Evolutionary conservation across 2,888 invertebrate genomes (phyloP), one percentile per base, ranked within the genome.

Genomic region (Oegoconia quadripuncta): DNA sequence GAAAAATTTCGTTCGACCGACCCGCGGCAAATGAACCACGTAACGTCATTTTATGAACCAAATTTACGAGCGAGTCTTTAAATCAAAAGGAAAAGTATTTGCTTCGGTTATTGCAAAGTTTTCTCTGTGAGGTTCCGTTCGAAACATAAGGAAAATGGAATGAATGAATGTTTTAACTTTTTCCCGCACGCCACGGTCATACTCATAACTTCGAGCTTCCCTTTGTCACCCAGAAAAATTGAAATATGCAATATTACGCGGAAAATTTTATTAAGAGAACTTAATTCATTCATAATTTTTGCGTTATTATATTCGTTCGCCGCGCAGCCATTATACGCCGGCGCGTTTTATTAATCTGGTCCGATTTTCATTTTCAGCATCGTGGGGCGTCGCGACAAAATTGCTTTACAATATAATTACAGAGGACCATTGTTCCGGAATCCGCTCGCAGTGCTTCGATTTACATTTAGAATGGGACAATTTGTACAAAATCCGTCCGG

Each of bases 351-450:
- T 73, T 69, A 71, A 68, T 66, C 62, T 46, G 53, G 50, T 53
- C 58, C 64, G 66, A 74, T 74, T 78, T 72, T 74, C 64, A 74
- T 74, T 76, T 69, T 41, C 52, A 44, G 44, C 58, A 48, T 49
- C 45, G 54, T 49, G 48, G 62, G 55, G 50, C 51, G 54, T 55
- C 61, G 64, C 55, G 64, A 65, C 68, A 59, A 69, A 83, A 82
- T 83, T 76, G 75, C 75, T 81, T 78, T 74, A 77, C 77, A 80
- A 81, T 83, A 79, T 75, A 81, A 82, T 83, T 82, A 80, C 71
- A 61, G 60, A 51, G 58, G 56, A 60, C 72, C 64, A 74, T 78
- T 77, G 79, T 78, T 62, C 67, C 53, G 59, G 57, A 64, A 67
- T 64, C 56, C 61, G 52, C 48, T 51, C 56, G 48, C 62, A 55